Percentiles rank a stretch among this genome's conserved stretches.
Conservation (phyloP, 2,888 invertebrate species). For the Patella caerulea region DNA sequence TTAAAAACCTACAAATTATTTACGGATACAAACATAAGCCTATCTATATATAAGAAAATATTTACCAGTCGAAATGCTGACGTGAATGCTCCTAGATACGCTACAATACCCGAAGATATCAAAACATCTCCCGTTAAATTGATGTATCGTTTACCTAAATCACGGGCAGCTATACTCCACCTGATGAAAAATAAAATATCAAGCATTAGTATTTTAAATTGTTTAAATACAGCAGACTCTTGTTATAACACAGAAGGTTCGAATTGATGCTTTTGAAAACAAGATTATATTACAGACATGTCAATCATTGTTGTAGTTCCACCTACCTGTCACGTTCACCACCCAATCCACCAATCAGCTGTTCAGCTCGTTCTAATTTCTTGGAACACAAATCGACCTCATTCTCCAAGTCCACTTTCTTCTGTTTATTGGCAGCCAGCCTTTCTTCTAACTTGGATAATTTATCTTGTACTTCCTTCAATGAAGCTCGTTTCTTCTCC, state of each 20-base stretch:
- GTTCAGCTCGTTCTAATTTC: slow-evolving; percentile 72
- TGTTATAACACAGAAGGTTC: background rate
- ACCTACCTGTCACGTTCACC: slow-evolving; percentile 71
- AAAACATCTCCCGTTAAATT: slow-evolving; percentile 79
- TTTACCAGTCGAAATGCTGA: slow-evolving; percentile 69
- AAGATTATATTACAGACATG: background rate
- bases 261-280: background rate
- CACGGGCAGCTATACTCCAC: slow-evolving; percentile 69
- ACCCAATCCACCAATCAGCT: slow-evolving; percentile 72
- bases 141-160: slow-evolving; percentile 64
- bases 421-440: slow-evolving; percentile 70
- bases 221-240: background rate
- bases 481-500: slow-evolving; percentile 70
- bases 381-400: slow-evolving; percentile 71
- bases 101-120: slow-evolving; percentile 72
- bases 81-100: slow-evolving; percentile 72
- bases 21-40: too few relatives aligned
- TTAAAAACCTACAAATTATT: too few relatives aligned
- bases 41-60: background rate
- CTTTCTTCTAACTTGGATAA: slow-evolving; percentile 69
- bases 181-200: slow-evolving; percentile 39
- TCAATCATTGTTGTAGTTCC: background rate
- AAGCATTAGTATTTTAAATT: background rate
- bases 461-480: slow-evolving; percentile 72
- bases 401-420: slow-evolving; percentile 71